phyloP scores from a whole-genome alignment of 2,888 invertebrate genomes.

The Alloscopus bannaensis region DNA sequence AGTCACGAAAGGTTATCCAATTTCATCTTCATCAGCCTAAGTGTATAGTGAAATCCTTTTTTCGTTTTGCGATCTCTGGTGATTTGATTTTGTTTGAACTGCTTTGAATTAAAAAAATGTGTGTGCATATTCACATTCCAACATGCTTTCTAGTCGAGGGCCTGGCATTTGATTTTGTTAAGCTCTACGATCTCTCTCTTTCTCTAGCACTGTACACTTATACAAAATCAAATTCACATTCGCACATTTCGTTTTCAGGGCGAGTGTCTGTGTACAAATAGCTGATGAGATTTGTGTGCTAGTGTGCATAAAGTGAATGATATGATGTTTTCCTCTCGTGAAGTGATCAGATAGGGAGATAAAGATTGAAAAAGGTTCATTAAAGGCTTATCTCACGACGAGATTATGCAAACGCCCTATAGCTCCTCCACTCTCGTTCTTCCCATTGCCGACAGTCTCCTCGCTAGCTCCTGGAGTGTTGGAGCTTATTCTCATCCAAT shows the following conservation, averaged over 20 bases:
- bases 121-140: too few relatives aligned
- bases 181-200: background rate
- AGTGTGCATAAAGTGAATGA: too few relatives aligned
- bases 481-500: slow-evolving; percentile 36
- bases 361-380: slow-evolving; percentile 46
- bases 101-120: slow-evolving; percentile 36
- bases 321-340: background rate
- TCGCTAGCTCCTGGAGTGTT: too few relatives aligned
- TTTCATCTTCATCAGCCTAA: slow-evolving; percentile 17
- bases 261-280: slow-evolving; percentile 3
- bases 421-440: slow-evolving; percentile 42
- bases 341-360: slow-evolving; percentile 19
- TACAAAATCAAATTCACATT: background rate
- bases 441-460: too few relatives aligned
- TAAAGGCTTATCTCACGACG: slow-evolving; percentile 60
- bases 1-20: slow-evolving; percentile 54
- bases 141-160: too few relatives aligned
- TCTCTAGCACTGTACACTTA: background rate
- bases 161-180: background rate
- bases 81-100: slow-evolving; percentile 20
- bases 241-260: background rate
- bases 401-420: slow-evolving; percentile 68
- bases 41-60: slow-evolving; percentile 2
- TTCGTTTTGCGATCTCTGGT: slow-evolving; percentile 4
- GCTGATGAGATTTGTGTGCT: too few relatives aligned